Conservation (phyloP, 2,888 invertebrate genomes). For the Dimorphilus gyrociliatus region DNA sequence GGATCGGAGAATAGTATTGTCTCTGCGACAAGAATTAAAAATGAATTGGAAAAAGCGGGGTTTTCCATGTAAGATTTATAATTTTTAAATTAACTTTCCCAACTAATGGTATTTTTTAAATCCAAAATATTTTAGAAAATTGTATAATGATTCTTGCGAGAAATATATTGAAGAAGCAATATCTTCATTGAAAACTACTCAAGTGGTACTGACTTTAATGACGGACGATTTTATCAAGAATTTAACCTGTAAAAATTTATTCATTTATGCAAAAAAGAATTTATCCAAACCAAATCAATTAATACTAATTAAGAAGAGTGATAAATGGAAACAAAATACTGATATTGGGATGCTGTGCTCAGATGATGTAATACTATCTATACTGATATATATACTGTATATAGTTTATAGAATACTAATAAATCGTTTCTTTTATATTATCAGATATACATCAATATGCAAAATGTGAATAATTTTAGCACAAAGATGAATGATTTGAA, state of each 20-base stretch:
- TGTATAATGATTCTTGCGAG: too few relatives aligned
- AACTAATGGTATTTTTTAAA: too few relatives aligned
- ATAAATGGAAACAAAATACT: slow-evolving; percentile 23
- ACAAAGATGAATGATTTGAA: slow-evolving; percentile 20
- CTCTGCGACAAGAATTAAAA: too few relatives aligned
- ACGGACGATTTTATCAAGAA: slow-evolving; percentile 20
- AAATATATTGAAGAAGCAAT: too few relatives aligned
- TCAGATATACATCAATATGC: slow-evolving; percentile 28
- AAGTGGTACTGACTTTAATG: slow-evolving; percentile 21
- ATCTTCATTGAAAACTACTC: too few relatives aligned
- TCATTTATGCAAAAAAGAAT: slow-evolving; percentile 23
- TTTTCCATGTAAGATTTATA: too few relatives aligned
- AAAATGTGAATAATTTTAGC: slow-evolving; percentile 16
- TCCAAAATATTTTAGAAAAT: too few relatives aligned
- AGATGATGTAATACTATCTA: slow-evolving; percentile 24
- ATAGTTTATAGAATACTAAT: too few relatives aligned
- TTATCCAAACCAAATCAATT: slow-evolving; percentile 21
- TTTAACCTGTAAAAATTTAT: slow-evolving; percentile 19
- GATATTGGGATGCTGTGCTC: slow-evolving; percentile 19
- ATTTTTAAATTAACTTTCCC: too few relatives aligned
- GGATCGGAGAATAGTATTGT: too few relatives aligned
- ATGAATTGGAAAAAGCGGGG: slow-evolving; percentile 17
- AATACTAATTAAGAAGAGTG: slow-evolving; percentile 18
- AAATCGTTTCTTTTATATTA: slow-evolving; percentile 3
- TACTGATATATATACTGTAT: too few relatives aligned